Conservation (phyloP, 2,888 invertebrate genomes). For the Tachina fera region DNA sequence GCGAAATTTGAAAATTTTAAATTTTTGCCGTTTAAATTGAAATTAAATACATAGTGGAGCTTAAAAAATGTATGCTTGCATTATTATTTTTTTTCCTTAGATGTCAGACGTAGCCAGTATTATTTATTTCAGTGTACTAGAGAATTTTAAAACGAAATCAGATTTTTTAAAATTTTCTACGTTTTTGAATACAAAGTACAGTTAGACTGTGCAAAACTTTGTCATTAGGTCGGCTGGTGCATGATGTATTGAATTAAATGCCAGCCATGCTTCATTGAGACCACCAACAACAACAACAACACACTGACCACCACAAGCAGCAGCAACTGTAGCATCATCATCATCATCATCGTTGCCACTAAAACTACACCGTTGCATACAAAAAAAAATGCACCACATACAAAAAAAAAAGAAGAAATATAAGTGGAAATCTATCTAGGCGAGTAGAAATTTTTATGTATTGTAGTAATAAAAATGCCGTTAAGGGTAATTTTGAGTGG, state of each 20-base stretch:
- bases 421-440: conserved; percentile 17
- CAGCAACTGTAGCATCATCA: conserved; percentile 5
- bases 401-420: not conserved
- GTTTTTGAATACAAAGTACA: conserved; percentile 14
- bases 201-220: not conserved
- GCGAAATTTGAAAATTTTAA: no score
- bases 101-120: no score
- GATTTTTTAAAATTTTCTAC: conserved; percentile 28
- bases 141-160: conserved; percentile 21
- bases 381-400: conserved; percentile 1
- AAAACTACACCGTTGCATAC: not conserved
- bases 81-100: no score
- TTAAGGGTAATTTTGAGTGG: conserved; percentile 68
- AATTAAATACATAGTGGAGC: no score
- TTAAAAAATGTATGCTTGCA: no score
- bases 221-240: conserved; percentile 35
- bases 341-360: conserved; percentile 3
- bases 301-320: not conserved
- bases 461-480: conserved; percentile 66
- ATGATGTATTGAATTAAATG: conserved; percentile 65
- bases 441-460: conserved; percentile 33
- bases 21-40: no score
- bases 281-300: not conserved
- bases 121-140: conserved; percentile 12
- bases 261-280: conserved; percentile 56